phyloP scores from a whole-genome alignment of 2,797 vertebrate species.

The Agapornis canus region DNA sequence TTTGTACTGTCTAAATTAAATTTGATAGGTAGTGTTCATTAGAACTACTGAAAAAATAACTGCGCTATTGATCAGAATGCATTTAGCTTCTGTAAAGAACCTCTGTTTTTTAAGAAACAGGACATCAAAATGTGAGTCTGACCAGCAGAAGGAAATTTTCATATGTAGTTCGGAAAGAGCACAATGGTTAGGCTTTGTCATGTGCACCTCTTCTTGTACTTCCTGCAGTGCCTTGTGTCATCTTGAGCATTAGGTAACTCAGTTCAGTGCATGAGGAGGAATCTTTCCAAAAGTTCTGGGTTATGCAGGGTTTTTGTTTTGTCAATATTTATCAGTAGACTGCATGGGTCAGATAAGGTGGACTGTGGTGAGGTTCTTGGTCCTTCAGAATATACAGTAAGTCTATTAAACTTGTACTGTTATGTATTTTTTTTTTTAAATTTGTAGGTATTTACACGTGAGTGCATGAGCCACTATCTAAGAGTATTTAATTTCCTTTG shows the following conservation, averaged over 20 bases:
- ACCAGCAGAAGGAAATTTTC: not conserved
- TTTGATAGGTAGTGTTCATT: slow-evolving; percentile 46
- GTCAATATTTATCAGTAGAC: not conserved
- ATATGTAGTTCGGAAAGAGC: not conserved
- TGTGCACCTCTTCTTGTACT: not conserved
- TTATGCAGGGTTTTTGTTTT: not conserved
- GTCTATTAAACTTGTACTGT: not conserved
- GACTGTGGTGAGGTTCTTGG: not conserved
- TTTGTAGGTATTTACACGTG: slow-evolving; percentile 92
- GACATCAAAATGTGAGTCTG: not conserved
- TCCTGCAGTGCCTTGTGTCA: not conserved
- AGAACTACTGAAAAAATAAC: slow-evolving; percentile 39
- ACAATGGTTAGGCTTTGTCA: not conserved
- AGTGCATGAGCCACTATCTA: slow-evolving; percentile 97
- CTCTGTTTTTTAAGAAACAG: not conserved
- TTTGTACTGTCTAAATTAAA: slow-evolving; percentile 54
- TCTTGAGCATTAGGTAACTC: not conserved
- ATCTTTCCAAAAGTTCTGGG: not conserved
- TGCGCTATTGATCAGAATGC: not conserved
- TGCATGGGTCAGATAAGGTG: not conserved
- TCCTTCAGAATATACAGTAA: not conserved
- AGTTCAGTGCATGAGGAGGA: not conserved
- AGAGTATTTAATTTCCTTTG: slow-evolving; percentile 98
- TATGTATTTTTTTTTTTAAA: not conserved
- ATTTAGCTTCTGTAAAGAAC: slow-evolving; percentile 5